Conservation (phyloP, 2,113 vertebrate genomes). For the Terrapene triunguis region DNA sequence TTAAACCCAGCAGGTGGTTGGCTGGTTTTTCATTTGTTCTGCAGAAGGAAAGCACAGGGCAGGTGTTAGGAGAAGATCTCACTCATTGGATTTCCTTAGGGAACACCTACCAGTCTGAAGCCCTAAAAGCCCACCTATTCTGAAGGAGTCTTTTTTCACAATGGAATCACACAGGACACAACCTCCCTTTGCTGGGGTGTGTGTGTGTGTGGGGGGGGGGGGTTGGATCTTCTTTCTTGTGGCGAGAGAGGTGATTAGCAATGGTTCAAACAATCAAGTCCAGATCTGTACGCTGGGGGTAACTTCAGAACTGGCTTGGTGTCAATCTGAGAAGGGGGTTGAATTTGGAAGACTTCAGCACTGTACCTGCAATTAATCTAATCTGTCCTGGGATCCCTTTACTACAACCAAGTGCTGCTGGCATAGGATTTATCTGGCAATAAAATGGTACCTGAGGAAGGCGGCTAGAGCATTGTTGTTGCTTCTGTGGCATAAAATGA, state of each 20-base stretch:
- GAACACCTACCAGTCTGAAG: not conserved
- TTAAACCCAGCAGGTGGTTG: not conserved
- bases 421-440: not conserved
- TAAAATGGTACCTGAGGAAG: not conserved
- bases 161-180: not conserved
- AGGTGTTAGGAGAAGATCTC: not conserved
- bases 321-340: not conserved
- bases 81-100: not conserved
- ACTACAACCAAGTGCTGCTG: not conserved
- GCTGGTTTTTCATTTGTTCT: not conserved
- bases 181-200: too few relatives aligned
- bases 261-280: too few relatives aligned
- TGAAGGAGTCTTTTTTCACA: not conserved
- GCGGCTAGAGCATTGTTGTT: not conserved
- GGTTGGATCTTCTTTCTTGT: too few relatives aligned
- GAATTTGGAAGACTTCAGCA: conserved; percentile 3
- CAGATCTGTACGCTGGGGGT: too few relatives aligned
- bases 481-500: not conserved
- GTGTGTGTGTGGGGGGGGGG: too few relatives aligned
- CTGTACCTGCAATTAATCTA: conserved; percentile 3
- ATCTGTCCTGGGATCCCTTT: not conserved
- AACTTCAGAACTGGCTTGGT: too few relatives aligned
- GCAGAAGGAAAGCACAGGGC: not conserved
- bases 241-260: too few relatives aligned
- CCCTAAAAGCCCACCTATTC: not conserved